These are phyloP conservation scores for Dufourea novaeangliae DNA, from an alignment of 1,140 invertebrate genomes.

Conservation along the genomic window DNA sequence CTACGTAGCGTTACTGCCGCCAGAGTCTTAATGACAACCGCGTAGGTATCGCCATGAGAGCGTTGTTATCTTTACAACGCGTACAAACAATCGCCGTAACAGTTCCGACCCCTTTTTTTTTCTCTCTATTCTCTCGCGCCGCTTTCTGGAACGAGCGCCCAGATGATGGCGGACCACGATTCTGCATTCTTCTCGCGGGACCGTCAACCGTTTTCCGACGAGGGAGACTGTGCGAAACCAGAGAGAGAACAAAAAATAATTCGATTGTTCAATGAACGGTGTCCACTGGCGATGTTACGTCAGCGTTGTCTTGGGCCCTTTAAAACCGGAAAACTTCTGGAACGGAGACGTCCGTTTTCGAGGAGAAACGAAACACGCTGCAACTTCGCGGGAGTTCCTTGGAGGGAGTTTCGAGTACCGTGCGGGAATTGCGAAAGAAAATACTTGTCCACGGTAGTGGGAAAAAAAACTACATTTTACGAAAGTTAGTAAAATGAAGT, in stretches of 20 bases:
- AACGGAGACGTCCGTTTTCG: background rate
- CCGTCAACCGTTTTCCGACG: too few species aligned
- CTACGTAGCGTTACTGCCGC: conserved; percentile 16
- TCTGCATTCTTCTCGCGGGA: conserved; percentile 27
- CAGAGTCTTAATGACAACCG: conserved; percentile 61
- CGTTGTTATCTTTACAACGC: conserved; percentile 61
- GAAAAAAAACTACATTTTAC: too few species aligned
- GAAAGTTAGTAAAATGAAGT: too few species aligned
- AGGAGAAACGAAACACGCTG: background rate
- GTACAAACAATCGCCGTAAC: conserved; percentile 59
- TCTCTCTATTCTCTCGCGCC: conserved; percentile 47
- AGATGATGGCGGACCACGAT: background rate
- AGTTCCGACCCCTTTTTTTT: conserved; percentile 64
- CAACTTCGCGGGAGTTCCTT: background rate
- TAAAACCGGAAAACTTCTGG: background rate
- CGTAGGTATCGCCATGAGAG: conserved; percentile 54
- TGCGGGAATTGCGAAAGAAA: background rate
- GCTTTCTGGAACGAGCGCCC: conserved; percentile 32
- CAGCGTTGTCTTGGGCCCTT: background rate
- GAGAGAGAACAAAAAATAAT: background rate
- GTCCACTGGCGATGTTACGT: background rate
- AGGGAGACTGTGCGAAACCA: too few species aligned
- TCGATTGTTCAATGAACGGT: conserved; percentile 27
- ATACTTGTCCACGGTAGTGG: background rate
- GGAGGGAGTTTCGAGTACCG: conserved; percentile 5